Evolutionary conservation across 2,888 invertebrate species (phyloP), one percentile per base, ranked within the genome.

Genomic region (Drosophila birchii): DNA sequence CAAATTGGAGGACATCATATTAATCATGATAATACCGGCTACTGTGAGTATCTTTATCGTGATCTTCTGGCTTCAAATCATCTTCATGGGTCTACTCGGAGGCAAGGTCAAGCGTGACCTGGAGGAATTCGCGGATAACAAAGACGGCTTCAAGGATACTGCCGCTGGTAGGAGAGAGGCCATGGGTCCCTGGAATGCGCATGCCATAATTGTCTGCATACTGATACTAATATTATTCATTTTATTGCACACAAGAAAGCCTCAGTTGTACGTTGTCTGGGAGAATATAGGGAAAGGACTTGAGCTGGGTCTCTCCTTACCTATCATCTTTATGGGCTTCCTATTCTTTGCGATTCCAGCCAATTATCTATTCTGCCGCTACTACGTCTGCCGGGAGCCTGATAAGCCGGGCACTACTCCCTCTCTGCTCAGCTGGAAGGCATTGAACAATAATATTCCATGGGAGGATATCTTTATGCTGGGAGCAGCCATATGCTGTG

Each of bases 401-500:
- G 23, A 20, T 0, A 70, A 67, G 12, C 38, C 29, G 7, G 77
- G 56, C 2, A 18, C 51, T 2, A 3, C 62, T 3, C 77, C 78
- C 0, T 68, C 86, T 1, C 7, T 83, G 7, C 23, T 84, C 6
- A 29, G 29, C 23, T 88, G 86, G 86, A 88, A 76, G 69, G 4
- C 23, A 0, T 61, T 63, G 4, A 69, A 64, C 29, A 5, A 1
- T 0, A 62, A 67, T 8, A 59, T 74, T 2, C 78, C 86, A 0
- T 86, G 86, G 86, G 75, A n/a, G 0, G 66, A 78, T 3, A 26
- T 81, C 0, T 76, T 84, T 12, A 80, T 84, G 76, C n/a, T 88
- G 43, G 51, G 39, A 23, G 61, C 76, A 26, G 57, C 53, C 7
- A 29, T 64, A 18, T 60, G 58, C 8, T 57, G 53, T 0, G 55